These are phyloP conservation scores for Magallana ariakensis DNA, from an alignment of 1,140 invertebrate species.

Conservation along the genomic window DNA sequence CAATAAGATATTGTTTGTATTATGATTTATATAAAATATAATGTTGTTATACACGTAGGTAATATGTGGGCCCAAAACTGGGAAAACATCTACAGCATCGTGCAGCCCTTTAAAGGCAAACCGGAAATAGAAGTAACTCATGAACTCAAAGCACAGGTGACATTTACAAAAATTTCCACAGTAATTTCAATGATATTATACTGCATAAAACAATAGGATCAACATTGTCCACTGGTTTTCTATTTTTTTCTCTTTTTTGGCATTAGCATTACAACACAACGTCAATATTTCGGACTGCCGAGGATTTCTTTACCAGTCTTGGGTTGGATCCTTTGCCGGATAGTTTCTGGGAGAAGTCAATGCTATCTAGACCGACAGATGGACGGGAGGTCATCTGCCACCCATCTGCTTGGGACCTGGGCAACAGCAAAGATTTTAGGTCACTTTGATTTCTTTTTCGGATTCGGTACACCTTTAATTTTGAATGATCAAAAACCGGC, in stretches of 20 bases:
- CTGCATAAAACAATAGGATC: too few species aligned
- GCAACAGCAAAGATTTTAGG: conserved; percentile 81
- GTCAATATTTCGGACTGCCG: conserved; percentile 86
- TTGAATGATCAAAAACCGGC: too few species aligned
- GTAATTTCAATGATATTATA: too few species aligned
- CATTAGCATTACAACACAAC: conserved; percentile 87
- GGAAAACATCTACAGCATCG: conserved; percentile 87
- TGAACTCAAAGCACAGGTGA: conserved; percentile 86
- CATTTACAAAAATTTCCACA: conserved; percentile 69
- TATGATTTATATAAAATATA: background rate
- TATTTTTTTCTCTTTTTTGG: too few species aligned
- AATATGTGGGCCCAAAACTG: conserved; percentile 96
- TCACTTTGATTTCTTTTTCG: conserved; percentile 23
- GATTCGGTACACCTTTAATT: too few species aligned
- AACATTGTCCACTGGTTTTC: background rate
- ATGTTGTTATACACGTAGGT: conserved; percentile 71
- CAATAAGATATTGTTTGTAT: too few species aligned
- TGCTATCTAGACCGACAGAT: conserved; percentile 83
- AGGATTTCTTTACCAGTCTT: conserved; percentile 93
- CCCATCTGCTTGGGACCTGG: conserved; percentile 93
- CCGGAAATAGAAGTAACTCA: conserved; percentile 78
- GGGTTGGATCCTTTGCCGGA: conserved; percentile 89
- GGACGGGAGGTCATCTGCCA: conserved; percentile 88
- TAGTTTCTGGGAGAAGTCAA: conserved; percentile 82
- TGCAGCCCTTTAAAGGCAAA: conserved; percentile 63